Conservation (phyloP, 2,113 vertebrate genomes). For the Dinomys branickii region DNA sequence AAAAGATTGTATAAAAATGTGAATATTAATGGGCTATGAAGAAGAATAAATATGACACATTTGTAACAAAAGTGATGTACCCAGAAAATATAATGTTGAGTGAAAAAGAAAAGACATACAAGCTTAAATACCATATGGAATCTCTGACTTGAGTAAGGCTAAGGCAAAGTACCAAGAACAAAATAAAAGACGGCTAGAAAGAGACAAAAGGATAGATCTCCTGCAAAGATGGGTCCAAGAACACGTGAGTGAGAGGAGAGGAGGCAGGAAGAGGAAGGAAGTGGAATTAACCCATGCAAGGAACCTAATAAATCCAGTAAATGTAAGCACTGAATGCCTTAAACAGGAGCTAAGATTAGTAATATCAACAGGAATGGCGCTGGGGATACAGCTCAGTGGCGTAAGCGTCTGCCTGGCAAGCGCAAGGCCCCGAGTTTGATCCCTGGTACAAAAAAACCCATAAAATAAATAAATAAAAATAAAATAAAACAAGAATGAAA, state of each 20-base stretch:
- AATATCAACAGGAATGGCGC: too few species aligned
- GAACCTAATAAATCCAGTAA: neutral
- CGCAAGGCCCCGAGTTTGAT: too few species aligned
- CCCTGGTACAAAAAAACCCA: too few species aligned
- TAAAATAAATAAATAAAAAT: neutral
- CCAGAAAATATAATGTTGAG: neutral
- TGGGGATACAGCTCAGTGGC: too few species aligned
- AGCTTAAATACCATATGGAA: neutral
- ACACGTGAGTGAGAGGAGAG: neutral
- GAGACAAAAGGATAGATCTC: neutral
- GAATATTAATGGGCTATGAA: neutral
- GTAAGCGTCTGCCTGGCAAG: too few species aligned
- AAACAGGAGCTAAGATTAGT: neutral
- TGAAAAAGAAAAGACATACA: neutral
- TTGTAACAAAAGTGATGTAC: neutral
- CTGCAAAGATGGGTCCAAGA: neutral
- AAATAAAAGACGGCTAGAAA: neutral
- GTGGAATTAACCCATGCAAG: neutral
- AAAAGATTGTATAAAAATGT: neutral
- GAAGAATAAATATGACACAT: neutral
- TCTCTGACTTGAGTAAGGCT: neutral
- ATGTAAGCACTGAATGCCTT: neutral
- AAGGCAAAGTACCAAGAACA: neutral
- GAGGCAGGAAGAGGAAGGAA: neutral
- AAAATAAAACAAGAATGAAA: neutral